Evolutionary conservation across 2,113 vertebrate genomes (phyloP).

Genomic region (Actenoides lindsayi): DNA sequence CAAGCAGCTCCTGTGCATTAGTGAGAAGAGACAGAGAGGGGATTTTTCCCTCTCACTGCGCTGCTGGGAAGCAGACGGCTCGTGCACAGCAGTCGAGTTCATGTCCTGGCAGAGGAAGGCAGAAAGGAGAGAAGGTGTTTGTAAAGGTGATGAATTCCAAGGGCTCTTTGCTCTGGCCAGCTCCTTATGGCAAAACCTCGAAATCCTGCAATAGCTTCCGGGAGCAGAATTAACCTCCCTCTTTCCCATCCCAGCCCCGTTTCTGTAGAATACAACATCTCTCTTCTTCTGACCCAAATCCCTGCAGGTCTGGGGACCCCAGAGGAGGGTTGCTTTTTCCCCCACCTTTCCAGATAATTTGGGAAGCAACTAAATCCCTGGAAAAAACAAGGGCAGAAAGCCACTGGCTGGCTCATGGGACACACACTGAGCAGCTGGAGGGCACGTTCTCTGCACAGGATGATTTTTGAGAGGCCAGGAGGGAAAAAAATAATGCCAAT

Average conservation of each 20-base stretch:
- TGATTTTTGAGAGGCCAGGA: not conserved
- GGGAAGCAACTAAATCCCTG: not conserved
- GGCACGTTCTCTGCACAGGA: rapidly evolving
- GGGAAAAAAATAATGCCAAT: not conserved
- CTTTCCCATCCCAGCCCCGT: not conserved
- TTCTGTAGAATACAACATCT: not conserved
- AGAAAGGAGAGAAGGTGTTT: not conserved
- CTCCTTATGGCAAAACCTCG: not conserved
- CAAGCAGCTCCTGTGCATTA: not conserved
- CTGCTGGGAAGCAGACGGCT: not conserved
- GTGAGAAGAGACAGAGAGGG: not conserved
- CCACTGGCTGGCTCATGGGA: not conserved
- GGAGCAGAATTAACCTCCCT: not conserved
- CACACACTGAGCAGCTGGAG: rapidly evolving
- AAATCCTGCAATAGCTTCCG: not conserved
- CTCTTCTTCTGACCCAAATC: not conserved
- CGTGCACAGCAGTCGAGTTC: rapidly evolving
- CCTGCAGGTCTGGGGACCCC: not conserved
- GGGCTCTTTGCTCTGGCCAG: not conserved
- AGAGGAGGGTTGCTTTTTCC: too few relatives aligned
- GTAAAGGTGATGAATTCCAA: not conserved
- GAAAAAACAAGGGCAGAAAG: not conserved
- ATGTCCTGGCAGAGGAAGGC: not conserved
- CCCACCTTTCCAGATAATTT: not conserved
- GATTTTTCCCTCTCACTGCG: rapidly evolving